A percentile compares a stretch with the other conserved stretches of the same genome.
These are phyloP conservation scores for Leptinotarsa haldemani DNA, from an alignment of 2,888 invertebrate species.

Conservation along the genomic window DNA sequence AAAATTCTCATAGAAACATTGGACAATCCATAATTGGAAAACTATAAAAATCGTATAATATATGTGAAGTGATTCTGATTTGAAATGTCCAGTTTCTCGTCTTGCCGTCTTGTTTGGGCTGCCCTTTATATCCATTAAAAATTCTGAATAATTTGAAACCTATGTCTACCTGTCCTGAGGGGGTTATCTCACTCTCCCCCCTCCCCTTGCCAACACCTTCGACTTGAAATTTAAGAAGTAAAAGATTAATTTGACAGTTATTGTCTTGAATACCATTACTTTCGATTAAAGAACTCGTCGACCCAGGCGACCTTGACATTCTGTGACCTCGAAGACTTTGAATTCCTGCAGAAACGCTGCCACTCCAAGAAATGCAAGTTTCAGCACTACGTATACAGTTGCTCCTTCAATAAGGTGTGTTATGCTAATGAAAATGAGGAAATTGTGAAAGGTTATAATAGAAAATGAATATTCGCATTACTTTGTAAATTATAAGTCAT, in stretches of 20 bases:
- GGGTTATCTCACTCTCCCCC: too few relatives aligned
- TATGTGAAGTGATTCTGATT: too few relatives aligned
- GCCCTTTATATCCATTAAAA: too few relatives aligned
- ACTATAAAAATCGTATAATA: too few relatives aligned
- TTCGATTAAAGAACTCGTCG: conserved; percentile 39
- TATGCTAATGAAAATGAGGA: conserved; percentile 8
- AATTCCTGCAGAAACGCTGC: conserved; percentile 36
- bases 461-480: not conserved
- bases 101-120: too few relatives aligned
- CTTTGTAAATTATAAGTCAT: not conserved
- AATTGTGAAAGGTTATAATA: not conserved
- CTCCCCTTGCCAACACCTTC: too few relatives aligned
- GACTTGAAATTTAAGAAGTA: not conserved
- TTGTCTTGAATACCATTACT: conserved; percentile 31
- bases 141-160: too few relatives aligned
- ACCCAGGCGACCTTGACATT: conserved; percentile 51
- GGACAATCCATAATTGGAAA: too few relatives aligned
- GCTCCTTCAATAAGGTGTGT: not conserved
- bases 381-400: not conserved
- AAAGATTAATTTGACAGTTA: conserved; percentile 20
- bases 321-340: conserved; percentile 37
- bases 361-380: conserved; percentile 28
- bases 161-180: too few relatives aligned
- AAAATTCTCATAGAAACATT: too few relatives aligned
- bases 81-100: too few relatives aligned